Evolutionary conservation across 2,888 invertebrate species (phyloP).

Genomic region (Strigamia transsilvanica): DNA sequence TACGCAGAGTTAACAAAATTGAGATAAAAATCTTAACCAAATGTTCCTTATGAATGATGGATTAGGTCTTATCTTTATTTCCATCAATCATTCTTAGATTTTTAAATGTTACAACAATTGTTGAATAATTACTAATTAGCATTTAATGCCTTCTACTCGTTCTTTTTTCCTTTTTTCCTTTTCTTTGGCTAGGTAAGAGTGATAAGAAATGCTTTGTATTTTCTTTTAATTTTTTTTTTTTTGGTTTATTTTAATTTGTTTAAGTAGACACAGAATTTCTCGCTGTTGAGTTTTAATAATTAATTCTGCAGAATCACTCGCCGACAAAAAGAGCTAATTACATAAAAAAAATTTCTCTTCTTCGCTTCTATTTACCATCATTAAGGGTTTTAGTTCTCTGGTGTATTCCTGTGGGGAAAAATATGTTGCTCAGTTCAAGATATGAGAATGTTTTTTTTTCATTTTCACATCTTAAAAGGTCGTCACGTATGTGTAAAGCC

Average conservation of each 20-base stretch:
- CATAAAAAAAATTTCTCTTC: conserved; percentile 12
- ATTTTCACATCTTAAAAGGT: neutral
- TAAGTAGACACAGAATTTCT: conserved; percentile 9
- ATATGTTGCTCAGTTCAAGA: neutral
- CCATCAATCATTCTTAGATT: neutral
- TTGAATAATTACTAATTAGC: conserved; percentile 40
- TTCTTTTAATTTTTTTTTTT: neutral
- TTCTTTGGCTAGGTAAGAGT: neutral
- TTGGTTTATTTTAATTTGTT: neutral
- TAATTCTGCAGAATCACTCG: conserved; percentile 42
- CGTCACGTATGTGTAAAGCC: neutral
- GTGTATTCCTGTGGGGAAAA: neutral
- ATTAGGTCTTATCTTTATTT: conserved; percentile 2
- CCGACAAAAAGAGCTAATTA: conserved; percentile 40
- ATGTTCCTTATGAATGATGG: conserved; percentile 28
- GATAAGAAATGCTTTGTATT: neutral
- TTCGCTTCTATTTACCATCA: conserved; percentile 40
- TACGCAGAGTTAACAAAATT: neutral
- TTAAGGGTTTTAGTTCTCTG: conserved; percentile 33
- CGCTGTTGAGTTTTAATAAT: conserved; percentile 49
- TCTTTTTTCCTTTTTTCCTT: neutral
- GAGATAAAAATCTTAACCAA: neutral
- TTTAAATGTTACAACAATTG: neutral
- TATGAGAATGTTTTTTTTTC: neutral
- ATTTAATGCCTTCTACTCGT: conserved; percentile 17